Conservation (phyloP, 2,797 vertebrate species). For the Manis crassicaudata region DNA sequence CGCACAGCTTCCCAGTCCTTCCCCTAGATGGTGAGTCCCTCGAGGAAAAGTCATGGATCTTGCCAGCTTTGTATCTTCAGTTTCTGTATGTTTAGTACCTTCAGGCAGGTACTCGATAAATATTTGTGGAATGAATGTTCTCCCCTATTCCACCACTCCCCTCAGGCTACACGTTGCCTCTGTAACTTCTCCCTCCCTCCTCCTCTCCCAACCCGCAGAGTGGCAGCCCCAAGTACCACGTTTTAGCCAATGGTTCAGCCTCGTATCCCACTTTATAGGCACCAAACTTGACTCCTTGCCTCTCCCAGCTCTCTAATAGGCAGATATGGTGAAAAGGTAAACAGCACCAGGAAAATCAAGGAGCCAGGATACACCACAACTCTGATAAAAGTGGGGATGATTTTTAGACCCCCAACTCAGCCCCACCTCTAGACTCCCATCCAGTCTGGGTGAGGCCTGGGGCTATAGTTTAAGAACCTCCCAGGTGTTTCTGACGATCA, state of each 20-base stretch:
- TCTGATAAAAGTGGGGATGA: background rate
- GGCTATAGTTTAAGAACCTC: background rate
- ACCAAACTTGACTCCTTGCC: background rate
- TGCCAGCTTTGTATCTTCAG: slow-evolving; percentile 11
- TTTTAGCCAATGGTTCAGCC: slow-evolving; percentile 2
- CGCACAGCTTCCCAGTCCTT: background rate
- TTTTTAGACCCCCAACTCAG: slow-evolving; percentile 24
- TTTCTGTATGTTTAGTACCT: background rate
- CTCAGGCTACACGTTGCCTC: background rate
- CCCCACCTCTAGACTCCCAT: background rate
- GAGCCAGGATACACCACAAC: background rate
- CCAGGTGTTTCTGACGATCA: slow-evolving; percentile 30
- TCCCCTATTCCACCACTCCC: background rate
- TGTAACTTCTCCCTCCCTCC: background rate
- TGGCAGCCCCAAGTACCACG: background rate
- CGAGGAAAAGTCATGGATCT: background rate
- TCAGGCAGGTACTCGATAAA: background rate
- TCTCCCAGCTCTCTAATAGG: background rate
- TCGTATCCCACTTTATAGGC: background rate
- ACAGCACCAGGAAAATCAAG: background rate
- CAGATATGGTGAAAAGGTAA: background rate
- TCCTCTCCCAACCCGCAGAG: background rate
- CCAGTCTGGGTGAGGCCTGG: background rate
- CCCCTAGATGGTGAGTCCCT: background rate
- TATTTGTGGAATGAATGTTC: background rate